Base-by-base conservation (phyloP, 2,797 vertebrate genomes). In the Catharus ustulatus region DNA sequence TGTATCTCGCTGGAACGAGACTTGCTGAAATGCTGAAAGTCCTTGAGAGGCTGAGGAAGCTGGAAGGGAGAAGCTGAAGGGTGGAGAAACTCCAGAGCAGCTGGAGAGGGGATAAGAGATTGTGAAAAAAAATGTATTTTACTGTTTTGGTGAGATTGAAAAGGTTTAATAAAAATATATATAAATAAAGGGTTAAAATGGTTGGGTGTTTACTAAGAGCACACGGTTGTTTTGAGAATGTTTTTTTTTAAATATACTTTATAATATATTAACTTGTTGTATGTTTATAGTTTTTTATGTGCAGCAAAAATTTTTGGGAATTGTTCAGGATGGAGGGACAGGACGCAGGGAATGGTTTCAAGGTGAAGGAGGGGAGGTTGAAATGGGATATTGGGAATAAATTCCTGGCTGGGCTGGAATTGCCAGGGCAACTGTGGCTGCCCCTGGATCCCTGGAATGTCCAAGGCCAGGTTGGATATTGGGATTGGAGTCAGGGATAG, bases 361-460 rank as follows among this genome's bases (percentile, higher is more conserved):
- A 8, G 4, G 2, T 49, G 36, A 5, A 18, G 7, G 29, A 52
- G 29, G 29, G 8, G 0, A 1, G 27, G 5, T 42, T 6, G 10
- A 7, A 16, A 1, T 19, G 45, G 46, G 63, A 46, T 16, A 5
- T 21, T 40, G 46, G 54, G 72, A 49, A 48, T 24, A 43, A 69
- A 85, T 77, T 85, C 1, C 32, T 73, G n/a, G 11, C 12, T 71
- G 48, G 49, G 0, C 0, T 21, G 0, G 69, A 21, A 57, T 74
- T 64, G 1, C 51, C 36, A 58, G 43, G 21, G 9, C 0, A 8
- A 15, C 23, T 83, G 29, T 29, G 58, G 49, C n/a, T 64, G 80
- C 15, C 16, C 24, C 30, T 63, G 57, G 48, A 63, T 55, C 34
- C 29, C 49, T 73, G 68, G 68, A 30, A 1, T 74, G 59, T 0